A percentile compares a stretch with the other conserved stretches of the same genome.
These are phyloP conservation scores for Silurus glanis DNA, from an alignment of 2,113 vertebrate genomes.

Conservation along the genomic window DNA sequence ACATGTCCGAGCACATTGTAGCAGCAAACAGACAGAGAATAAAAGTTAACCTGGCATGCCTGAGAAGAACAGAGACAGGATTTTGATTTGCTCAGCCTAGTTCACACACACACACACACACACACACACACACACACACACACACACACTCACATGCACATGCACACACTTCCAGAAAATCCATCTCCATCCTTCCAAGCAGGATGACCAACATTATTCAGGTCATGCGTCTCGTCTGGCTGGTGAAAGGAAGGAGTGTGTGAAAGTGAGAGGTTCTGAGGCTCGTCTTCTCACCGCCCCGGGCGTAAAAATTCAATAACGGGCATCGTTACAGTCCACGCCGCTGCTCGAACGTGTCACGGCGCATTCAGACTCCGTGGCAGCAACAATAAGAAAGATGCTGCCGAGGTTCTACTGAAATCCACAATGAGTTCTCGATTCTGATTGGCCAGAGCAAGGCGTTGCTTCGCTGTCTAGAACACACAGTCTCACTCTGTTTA, in stretches of 20 bases:
- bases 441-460: neutral
- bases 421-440: neutral
- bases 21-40: slow-evolving; percentile 23
- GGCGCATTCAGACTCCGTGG: neutral
- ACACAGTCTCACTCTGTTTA: neutral
- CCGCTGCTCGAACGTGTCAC: slow-evolving; percentile 25
- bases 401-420: neutral
- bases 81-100: slow-evolving; percentile 32
- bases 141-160: neutral
- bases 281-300: slow-evolving; percentile 24
- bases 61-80: slow-evolving; percentile 38
- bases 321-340: slow-evolving; percentile 43
- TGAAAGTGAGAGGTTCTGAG: slow-evolving; percentile 28
- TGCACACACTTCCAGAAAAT: slow-evolving; percentile 17
- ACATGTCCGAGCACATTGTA: slow-evolving; percentile 38
- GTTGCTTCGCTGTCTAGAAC: neutral
- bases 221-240: slow-evolving; percentile 2
- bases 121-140: neutral
- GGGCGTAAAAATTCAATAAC: slow-evolving; percentile 49
- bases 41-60: slow-evolving; percentile 33
- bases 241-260: slow-evolving; percentile 21
- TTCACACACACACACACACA: neutral
- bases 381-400: neutral
- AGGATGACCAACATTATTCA: slow-evolving; percentile 37
- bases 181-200: slow-evolving; percentile 8